Conservation (phyloP, 2,113 vertebrate genomes). For the Dasyurus viverrinus region DNA sequence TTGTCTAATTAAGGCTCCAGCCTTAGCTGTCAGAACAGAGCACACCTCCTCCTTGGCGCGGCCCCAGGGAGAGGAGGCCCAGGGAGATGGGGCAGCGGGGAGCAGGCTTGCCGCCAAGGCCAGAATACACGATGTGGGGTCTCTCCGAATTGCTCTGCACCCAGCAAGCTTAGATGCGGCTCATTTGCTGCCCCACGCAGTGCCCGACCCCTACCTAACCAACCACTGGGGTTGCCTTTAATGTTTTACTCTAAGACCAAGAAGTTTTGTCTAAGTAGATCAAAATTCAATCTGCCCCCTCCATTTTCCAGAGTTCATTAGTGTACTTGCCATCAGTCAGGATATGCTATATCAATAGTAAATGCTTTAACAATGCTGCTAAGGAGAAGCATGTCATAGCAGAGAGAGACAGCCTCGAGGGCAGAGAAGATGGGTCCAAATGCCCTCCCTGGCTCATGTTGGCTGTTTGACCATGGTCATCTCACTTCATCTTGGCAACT, state of each 20-base stretch:
- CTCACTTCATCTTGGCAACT: background rate
- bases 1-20: background rate
- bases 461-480: background rate
- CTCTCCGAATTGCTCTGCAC: background rate
- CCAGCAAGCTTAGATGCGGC: background rate
- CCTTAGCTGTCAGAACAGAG: constrained; percentile 12
- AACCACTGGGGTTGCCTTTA: background rate
- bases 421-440: background rate
- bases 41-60: background rate
- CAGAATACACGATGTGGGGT: background rate
- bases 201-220: background rate
- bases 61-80: background rate
- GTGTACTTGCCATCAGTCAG: background rate
- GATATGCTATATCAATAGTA: background rate
- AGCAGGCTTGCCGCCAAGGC: constrained; percentile 3
- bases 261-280: background rate
- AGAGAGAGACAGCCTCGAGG: too few relatives aligned
- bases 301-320: too few relatives aligned
- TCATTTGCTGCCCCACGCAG: background rate
- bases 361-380: background rate
- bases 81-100: background rate
- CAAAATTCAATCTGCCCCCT: background rate
- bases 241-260: background rate
- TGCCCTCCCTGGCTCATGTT: background rate
- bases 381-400: background rate